Evolutionary conservation across 2,797 vertebrate species (phyloP).

Genomic region (Rhinogobio ventralis): DNA sequence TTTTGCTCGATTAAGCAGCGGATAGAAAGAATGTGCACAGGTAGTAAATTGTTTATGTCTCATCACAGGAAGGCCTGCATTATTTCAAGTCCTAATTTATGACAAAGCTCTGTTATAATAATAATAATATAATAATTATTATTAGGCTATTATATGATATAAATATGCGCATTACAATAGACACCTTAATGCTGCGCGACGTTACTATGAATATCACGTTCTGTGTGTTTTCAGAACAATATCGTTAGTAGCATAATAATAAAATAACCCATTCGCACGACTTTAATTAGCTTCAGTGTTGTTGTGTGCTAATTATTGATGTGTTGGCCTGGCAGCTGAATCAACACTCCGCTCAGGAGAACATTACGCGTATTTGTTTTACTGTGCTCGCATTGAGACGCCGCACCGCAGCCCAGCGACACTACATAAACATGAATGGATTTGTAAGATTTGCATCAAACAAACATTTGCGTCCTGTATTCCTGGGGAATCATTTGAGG

Average conservation of each 20-base stretch:
- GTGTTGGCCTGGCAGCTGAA: slow-evolving; percentile 73
- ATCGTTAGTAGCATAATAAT: slow-evolving; percentile 7
- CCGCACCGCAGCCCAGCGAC: slow-evolving; percentile 39
- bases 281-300: slow-evolving; percentile 37
- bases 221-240: neutral
- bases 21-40: slow-evolving; percentile 11
- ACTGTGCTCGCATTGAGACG: slow-evolving; percentile 68
- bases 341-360: slow-evolving; percentile 70
- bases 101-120: neutral
- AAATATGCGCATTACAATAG: neutral
- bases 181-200: neutral
- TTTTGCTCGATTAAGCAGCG: slow-evolving; percentile 40
- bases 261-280: slow-evolving; percentile 13
- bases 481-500: slow-evolving; percentile 67
- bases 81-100: neutral
- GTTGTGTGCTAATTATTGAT: slow-evolving; percentile 60
- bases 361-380: slow-evolving; percentile 75
- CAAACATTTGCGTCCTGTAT: slow-evolving; percentile 74
- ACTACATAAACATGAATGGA: slow-evolving; percentile 72
- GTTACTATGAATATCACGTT: neutral
- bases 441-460: slow-evolving; percentile 78
- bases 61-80: neutral
- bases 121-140: too few species aligned
- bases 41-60: slow-evolving; percentile 15
- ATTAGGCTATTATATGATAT: too few species aligned